Percentiles rank a stretch among this genome's conserved stretches.
phyloP scores from a whole-genome alignment of 2,888 invertebrate genomes.

The Trissoscelio sp. region DNA sequence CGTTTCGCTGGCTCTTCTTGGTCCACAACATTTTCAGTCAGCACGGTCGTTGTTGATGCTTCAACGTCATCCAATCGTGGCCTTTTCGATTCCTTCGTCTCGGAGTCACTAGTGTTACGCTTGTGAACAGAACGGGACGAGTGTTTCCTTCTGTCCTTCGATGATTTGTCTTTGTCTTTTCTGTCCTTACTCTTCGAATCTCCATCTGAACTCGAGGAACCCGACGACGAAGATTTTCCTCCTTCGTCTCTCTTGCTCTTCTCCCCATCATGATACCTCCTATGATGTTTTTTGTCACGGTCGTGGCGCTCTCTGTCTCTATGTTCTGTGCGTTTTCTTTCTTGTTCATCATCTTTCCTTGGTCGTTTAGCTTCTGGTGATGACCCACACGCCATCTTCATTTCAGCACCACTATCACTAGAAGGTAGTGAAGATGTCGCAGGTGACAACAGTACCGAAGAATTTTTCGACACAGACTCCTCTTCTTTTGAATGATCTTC shows the following conservation, averaged over 20 bases:
- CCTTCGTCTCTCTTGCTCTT: slow-evolving; percentile 39
- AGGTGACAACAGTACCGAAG: slow-evolving; percentile 65
- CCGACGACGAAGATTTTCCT: slow-evolving; percentile 51
- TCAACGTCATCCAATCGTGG: slow-evolving; percentile 26
- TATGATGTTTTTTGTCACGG: slow-evolving; percentile 56
- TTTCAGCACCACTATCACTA: slow-evolving; percentile 72
- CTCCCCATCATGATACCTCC: slow-evolving; percentile 48
- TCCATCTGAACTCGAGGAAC: slow-evolving; percentile 59
- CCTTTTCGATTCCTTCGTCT: slow-evolving; percentile 55
- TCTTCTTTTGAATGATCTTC: slow-evolving; percentile 48
- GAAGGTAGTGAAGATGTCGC: slow-evolving; percentile 52
- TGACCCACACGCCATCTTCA: slow-evolving; percentile 72
- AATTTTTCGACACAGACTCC: slow-evolving; percentile 56
- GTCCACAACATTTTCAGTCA: slow-evolving; percentile 11
- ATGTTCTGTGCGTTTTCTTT: slow-evolving; percentile 65
- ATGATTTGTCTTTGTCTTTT: slow-evolving; percentile 47
- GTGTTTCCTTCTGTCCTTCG: slow-evolving; percentile 61
- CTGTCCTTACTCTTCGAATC: slow-evolving; percentile 45
- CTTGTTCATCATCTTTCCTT: slow-evolving; percentile 75
- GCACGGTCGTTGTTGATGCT: neutral
- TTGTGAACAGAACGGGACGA: slow-evolving; percentile 57
- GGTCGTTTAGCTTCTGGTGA: slow-evolving; percentile 38
- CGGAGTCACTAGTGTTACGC: slow-evolving; percentile 52
- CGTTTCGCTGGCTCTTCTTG: neutral
- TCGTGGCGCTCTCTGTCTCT: slow-evolving; percentile 65